phyloP scores from a whole-genome alignment of 92 coral and sea anemone genomes.

The Phenganax stokvisi region DNA sequence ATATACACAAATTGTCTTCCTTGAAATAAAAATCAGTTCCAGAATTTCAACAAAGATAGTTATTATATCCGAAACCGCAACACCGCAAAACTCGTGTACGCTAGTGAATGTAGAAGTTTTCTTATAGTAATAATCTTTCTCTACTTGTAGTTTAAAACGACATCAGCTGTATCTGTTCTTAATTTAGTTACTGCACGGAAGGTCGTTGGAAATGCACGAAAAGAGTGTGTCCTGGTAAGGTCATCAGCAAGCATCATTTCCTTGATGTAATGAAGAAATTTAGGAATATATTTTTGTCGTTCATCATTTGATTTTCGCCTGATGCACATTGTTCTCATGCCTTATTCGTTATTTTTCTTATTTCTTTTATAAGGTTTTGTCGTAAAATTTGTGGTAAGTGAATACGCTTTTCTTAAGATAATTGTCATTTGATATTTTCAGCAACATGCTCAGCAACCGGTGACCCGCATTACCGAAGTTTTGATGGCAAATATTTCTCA shows the following conservation, averaged over 20 bases:
- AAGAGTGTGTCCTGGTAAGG: conserved; percentile 55
- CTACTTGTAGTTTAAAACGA: not conserved
- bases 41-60: too few species aligned
- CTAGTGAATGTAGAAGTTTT: not conserved
- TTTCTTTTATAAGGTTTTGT: not conserved
- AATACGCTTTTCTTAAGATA: not conserved
- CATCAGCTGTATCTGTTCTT: not conserved
- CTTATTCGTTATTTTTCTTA: not conserved
- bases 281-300: too few species aligned
- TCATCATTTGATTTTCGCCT: too few species aligned
- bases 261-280: too few species aligned
- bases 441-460: conserved; percentile 73
- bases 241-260: too few species aligned
- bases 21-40: not conserved
- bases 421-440: conserved; percentile 10
- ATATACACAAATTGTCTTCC: not conserved
- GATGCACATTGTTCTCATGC: conserved; percentile 5
- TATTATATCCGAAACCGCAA: too few species aligned
- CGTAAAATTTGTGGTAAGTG: too few species aligned
- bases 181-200: conserved; percentile 56
- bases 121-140: not conserved
- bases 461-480: conserved; percentile 65
- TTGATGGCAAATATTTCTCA: conserved; percentile 68
- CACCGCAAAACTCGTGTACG: too few species aligned
- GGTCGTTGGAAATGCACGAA: conserved; percentile 61